A percentile compares a stretch with the other conserved stretches of the same genome.
Evolutionary conservation across 2,888 invertebrate species (phyloP).

Genomic region (Agrotis clavis): DNA sequence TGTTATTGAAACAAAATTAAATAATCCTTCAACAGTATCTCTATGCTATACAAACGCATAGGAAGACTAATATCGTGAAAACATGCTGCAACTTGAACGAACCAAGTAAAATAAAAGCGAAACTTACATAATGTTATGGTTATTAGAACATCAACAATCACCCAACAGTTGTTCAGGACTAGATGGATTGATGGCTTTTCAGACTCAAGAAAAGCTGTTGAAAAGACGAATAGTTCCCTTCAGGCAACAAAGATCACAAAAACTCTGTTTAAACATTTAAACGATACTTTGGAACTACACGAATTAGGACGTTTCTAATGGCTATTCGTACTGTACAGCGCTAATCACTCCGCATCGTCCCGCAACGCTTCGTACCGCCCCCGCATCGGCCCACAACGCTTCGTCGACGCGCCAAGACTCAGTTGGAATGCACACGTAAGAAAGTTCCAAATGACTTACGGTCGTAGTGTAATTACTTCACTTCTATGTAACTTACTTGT

Average conservation of each 20-base stretch:
- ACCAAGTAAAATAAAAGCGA: too few species aligned
- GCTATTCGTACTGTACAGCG: constrained; percentile 30
- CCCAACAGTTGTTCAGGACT: too few species aligned
- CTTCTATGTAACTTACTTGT: not conserved
- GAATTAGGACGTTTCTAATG: constrained; percentile 41
- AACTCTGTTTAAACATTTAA: constrained; percentile 14
- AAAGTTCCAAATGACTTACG: constrained; percentile 45
- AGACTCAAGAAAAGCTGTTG: constrained; percentile 7
- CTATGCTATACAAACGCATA: too few species aligned
- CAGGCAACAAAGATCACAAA: constrained; percentile 10
- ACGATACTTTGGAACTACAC: constrained; percentile 17
- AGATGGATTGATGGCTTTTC: not conserved
- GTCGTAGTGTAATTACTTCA: constrained; percentile 31
- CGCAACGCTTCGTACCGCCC: not conserved
- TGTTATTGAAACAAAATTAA: too few species aligned
- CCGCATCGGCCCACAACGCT: constrained; percentile 4
- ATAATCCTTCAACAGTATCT: too few species aligned
- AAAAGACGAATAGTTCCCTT: constrained; percentile 9
- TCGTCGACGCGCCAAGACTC: constrained; percentile 3
- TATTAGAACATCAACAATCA: not conserved
- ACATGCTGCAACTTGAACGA: not conserved
- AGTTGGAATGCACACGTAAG: constrained; percentile 28
- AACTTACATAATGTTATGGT: not conserved
- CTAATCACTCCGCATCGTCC: constrained; percentile 23
- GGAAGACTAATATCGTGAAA: not conserved